Conservation (phyloP, 2,888 invertebrate genomes). For the Cryptosula pallasiana region DNA sequence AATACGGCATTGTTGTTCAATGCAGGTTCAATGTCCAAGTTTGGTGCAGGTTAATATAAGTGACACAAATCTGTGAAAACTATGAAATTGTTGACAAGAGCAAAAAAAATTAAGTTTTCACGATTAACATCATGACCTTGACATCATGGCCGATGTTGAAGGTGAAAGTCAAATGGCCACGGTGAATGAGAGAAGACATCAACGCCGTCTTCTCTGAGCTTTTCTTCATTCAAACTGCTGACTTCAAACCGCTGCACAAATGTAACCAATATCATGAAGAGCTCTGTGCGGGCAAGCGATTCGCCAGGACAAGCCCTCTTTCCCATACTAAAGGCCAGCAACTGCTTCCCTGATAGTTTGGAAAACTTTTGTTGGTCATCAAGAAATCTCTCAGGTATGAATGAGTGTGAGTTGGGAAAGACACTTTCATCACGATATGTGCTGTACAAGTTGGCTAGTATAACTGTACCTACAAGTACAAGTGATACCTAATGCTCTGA, state of each 20-base stretch:
- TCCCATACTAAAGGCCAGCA: constrained; percentile 9
- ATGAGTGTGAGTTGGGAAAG: constrained; percentile 1
- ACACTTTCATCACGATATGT: constrained; percentile 13
- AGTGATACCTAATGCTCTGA: too few species aligned
- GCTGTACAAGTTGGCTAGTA: constrained; percentile 1
- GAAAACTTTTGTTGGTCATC: neutral
- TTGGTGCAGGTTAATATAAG: too few species aligned
- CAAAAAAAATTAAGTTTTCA: too few species aligned
- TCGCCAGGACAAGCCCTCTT: constrained; percentile 7
- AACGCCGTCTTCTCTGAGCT: neutral
- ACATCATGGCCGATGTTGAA: neutral
- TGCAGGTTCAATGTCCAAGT: too few species aligned
- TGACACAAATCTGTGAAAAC: too few species aligned
- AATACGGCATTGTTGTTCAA: too few species aligned
- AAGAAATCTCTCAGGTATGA: constrained; percentile 9
- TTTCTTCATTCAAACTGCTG: neutral
- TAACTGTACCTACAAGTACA: neutral
- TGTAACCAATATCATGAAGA: neutral
- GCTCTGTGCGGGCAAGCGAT: neutral
- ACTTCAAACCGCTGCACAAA: constrained; percentile 4
- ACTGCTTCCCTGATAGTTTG: neutral
- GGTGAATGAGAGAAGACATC: constrained; percentile 9
- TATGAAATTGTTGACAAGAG: too few species aligned
- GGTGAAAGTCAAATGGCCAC: neutral
- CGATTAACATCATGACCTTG: too few species aligned